Conservation (phyloP, 2,888 invertebrate species). For the Eupeodes latifasciatus region DNA sequence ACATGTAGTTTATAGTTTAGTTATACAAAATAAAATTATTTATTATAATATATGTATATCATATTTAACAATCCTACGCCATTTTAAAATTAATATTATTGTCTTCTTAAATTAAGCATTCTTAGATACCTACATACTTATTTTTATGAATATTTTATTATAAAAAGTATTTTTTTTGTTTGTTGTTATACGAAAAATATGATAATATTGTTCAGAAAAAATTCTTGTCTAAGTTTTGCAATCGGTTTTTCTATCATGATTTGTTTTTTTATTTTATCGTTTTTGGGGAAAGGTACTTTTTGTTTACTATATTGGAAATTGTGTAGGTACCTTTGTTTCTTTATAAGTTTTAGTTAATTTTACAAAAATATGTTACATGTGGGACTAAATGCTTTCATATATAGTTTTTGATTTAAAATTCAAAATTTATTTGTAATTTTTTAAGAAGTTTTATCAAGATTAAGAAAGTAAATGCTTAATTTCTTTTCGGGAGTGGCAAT, state of each 20-base stretch:
- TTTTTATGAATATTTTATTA: not conserved
- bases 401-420: not conserved
- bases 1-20: too few species aligned
- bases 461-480: conserved; percentile 1
- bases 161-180: not conserved
- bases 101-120: not conserved
- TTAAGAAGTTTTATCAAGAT: not conserved
- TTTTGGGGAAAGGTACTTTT: not conserved
- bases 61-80: conserved; percentile 3
- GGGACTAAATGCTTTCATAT: not conserved
- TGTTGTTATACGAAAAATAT: too few species aligned
- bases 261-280: not conserved
- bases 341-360: not conserved
- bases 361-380: not conserved
- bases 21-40: conserved; percentile 46
- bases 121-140: not conserved
- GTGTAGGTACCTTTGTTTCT: not conserved
- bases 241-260: not conserved
- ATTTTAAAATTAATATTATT: not conserved
- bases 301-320: not conserved
- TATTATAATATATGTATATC: conserved; percentile 45
- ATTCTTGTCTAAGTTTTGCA: not conserved
- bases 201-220: not conserved
- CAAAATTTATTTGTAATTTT: not conserved
- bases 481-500: conserved; percentile 5